Percentiles rank a stretch among this genome's conserved stretches.
These are phyloP conservation scores for Morpho helenor DNA, from an alignment of 2,888 invertebrate species.

Conservation along the genomic window DNA sequence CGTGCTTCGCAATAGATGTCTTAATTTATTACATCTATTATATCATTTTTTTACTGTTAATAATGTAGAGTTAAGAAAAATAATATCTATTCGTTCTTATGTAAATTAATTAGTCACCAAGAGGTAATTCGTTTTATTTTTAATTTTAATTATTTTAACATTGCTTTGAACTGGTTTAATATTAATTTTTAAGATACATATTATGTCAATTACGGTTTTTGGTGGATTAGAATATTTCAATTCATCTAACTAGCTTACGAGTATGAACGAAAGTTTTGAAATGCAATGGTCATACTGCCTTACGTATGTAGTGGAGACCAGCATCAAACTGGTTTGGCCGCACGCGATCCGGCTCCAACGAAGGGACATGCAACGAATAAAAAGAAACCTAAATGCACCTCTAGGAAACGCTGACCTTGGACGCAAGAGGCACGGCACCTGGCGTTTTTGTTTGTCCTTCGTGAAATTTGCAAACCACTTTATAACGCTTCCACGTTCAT, in stretches of 20 bases:
- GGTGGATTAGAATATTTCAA: too few relatives aligned
- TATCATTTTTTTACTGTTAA: too few relatives aligned
- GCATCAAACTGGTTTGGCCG: constrained; percentile 70
- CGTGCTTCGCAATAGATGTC: neutral
- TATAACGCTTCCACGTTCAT: constrained; percentile 43
- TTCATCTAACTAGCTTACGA: too few relatives aligned
- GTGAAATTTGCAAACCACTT: constrained; percentile 68
- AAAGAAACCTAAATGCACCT: constrained; percentile 76
- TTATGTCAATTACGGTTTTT: too few relatives aligned
- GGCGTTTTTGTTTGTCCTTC: constrained; percentile 75
- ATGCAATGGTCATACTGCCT: constrained; percentile 53
- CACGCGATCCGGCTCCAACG: constrained; percentile 68
- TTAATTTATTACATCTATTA: neutral
- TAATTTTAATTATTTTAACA: neutral
- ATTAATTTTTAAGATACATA: too few relatives aligned
- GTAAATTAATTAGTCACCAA: constrained; percentile 1
- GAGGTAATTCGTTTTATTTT: neutral
- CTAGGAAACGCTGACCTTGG: constrained; percentile 77
- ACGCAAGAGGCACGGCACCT: constrained; percentile 73
- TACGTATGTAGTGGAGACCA: constrained; percentile 60
- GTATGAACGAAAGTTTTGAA: constrained; percentile 49
- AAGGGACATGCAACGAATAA: constrained; percentile 74
- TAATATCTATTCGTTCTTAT: neutral
- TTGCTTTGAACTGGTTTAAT: neutral
- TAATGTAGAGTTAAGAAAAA: neutral